phyloP scores from a whole-genome alignment of 2,113 vertebrate species.

The Piprites chloris region DNA sequence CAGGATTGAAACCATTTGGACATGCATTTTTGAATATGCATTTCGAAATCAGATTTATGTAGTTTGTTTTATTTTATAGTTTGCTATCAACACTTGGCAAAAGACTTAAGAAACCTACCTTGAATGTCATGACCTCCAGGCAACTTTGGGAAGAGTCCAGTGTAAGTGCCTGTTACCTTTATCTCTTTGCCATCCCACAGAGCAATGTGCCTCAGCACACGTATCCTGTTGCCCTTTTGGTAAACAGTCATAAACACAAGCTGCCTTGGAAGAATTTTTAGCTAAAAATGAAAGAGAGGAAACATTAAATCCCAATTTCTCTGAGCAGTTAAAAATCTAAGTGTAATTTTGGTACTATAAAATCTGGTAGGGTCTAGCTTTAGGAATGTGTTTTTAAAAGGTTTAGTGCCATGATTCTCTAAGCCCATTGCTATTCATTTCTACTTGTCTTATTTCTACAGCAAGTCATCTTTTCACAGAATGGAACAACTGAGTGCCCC shows the following conservation, averaged over 20 bases:
- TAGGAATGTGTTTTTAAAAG: not conserved
- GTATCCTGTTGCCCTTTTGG: slow-evolving; percentile 58
- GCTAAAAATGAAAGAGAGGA: slow-evolving; percentile 35
- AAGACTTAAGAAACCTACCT: slow-evolving; percentile 59
- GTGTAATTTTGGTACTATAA: not conserved
- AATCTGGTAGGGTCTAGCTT: not conserved
- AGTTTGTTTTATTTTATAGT: not conserved
- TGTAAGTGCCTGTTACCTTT: slow-evolving; percentile 63
- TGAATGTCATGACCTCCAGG: slow-evolving; percentile 66
- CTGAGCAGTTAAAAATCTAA: not conserved
- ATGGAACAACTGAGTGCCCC: not conserved
- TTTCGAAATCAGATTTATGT: not conserved
- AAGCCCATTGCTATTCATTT: not conserved
- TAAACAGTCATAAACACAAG: slow-evolving; percentile 61
- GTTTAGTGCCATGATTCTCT: not conserved
- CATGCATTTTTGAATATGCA: not conserved
- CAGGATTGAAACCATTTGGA: not conserved
- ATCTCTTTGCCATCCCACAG: slow-evolving; percentile 75
- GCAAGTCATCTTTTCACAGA: not conserved
- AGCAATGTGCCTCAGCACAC: slow-evolving; percentile 61
- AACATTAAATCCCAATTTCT: not conserved
- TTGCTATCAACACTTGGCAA: not conserved
- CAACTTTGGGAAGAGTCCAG: slow-evolving; percentile 62
- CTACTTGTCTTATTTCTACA: not conserved
- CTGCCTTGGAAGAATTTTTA: slow-evolving; percentile 69